Evolutionary conservation across 2,888 invertebrate genomes (phyloP).

Genomic region (Mechanitis mazaeus): DNA sequence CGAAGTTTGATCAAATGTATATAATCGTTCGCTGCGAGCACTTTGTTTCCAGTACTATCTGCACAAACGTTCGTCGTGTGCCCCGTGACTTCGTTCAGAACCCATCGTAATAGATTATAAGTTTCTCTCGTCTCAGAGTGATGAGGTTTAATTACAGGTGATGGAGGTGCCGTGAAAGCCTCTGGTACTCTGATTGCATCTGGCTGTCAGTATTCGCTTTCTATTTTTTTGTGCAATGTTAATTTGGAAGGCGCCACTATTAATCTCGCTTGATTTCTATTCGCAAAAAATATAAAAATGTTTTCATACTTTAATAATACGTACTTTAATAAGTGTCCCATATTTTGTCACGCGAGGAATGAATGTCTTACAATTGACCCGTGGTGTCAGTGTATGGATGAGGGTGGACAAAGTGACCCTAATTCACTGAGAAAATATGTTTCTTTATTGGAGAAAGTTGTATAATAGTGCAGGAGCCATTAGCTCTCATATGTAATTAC

Average conservation of each 20-base stretch:
- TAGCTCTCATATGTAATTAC: not conserved
- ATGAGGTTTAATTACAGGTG: slow-evolving; percentile 8
- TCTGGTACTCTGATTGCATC: slow-evolving; percentile 8
- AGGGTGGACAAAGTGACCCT: slow-evolving; percentile 1
- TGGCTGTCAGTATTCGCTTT: slow-evolving; percentile 7
- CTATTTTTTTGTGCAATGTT: slow-evolving; percentile 7
- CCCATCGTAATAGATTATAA: no score
- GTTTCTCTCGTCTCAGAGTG: no score
- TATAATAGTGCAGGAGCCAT: not conserved
- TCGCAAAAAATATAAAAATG: no score
- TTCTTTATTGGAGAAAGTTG: not conserved
- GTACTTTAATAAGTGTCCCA: no score
- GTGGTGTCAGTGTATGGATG: not conserved
- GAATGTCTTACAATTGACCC: not conserved
- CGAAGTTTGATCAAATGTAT: no score
- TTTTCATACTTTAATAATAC: no score
- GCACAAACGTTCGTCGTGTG: no score
- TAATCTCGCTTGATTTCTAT: slow-evolving; percentile 1
- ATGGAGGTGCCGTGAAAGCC: slow-evolving; percentile 13
- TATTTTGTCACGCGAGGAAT: not conserved
- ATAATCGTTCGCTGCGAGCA: no score
- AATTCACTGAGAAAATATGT: not conserved
- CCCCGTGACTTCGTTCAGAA: no score
- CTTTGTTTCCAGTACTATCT: no score
- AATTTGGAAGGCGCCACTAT: not conserved